Evolutionary conservation across 2,113 vertebrate species (phyloP).

Genomic region (Misgurnus anguillicaudatus): DNA sequence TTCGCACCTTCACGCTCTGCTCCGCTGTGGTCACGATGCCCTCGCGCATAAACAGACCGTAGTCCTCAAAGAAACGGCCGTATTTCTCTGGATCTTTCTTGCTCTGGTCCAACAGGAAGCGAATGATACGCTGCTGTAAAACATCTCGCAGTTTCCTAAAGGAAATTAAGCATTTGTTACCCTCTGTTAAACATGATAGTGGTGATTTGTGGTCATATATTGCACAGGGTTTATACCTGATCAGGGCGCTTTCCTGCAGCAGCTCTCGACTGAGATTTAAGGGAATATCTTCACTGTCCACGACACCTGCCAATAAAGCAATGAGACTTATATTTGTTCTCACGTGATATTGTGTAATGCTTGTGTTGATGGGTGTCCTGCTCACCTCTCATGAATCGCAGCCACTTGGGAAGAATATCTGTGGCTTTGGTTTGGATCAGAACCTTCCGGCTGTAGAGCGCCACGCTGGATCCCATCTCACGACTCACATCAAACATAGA

Average conservation of each 20-base stretch:
- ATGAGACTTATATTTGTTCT: neutral
- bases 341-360: neutral
- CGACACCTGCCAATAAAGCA: slow-evolving; percentile 79
- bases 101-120: slow-evolving; percentile 93
- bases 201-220: neutral
- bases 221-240: slow-evolving; percentile 77
- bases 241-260: slow-evolving; percentile 91
- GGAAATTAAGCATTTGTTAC: neutral
- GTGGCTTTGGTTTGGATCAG: slow-evolving; percentile 94
- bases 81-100: slow-evolving; percentile 96
- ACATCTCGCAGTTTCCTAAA: slow-evolving; percentile 90
- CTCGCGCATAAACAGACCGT: slow-evolving; percentile 91
- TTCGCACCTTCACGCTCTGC: slow-evolving; percentile 89
- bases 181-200: too few relatives aligned
- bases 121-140: slow-evolving; percentile 89
- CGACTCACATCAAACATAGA: slow-evolving; percentile 96
- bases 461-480: slow-evolving; percentile 88
- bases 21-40: slow-evolving; percentile 92
- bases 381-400: slow-evolving; percentile 91
- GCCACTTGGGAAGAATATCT: slow-evolving; percentile 94
- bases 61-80: slow-evolving; percentile 91
- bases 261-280: slow-evolving; percentile 97
- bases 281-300: slow-evolving; percentile 98
- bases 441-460: slow-evolving; percentile 93
- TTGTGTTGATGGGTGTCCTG: neutral